A percentile compares a stretch with the other conserved stretches of the same genome.
Evolutionary conservation across 2,888 invertebrate genomes (phyloP).

Genomic region (Pseudoips prasinana): DNA sequence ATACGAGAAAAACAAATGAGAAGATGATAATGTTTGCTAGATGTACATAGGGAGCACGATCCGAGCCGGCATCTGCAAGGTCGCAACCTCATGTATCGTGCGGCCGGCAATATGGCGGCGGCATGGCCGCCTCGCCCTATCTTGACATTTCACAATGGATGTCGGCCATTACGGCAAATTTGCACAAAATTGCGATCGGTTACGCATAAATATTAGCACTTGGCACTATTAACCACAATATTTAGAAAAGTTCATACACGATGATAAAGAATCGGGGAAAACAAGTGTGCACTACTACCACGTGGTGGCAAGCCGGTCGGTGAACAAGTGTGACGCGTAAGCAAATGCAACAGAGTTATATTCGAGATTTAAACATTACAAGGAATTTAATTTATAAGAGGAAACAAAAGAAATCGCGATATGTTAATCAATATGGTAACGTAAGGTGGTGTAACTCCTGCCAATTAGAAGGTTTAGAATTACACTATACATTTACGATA

Average conservation of each 20-base stretch:
- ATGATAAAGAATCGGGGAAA: conserved; percentile 31
- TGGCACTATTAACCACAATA: neutral
- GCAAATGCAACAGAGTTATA: conserved; percentile 49
- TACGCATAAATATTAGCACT: neutral
- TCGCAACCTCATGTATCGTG: conserved; percentile 69
- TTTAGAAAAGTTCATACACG: neutral
- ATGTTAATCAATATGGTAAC: conserved; percentile 7
- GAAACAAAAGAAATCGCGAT: neutral
- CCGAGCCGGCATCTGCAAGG: conserved; percentile 67
- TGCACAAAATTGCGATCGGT: conserved; percentile 17
- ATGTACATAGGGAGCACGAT: conserved; percentile 33
- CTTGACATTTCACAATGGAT: conserved; percentile 79
- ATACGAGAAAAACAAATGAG: conserved; percentile 40
- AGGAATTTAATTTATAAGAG: neutral
- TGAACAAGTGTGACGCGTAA: conserved; percentile 75
- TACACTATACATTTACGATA: too few species aligned
- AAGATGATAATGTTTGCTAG: conserved; percentile 27
- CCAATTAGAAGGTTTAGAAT: too few species aligned
- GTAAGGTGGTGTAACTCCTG: conserved; percentile 7
- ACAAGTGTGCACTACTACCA: conserved; percentile 61
- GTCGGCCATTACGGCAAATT: conserved; percentile 64
- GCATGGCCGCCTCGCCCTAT: conserved; percentile 81
- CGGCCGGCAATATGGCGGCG: conserved; percentile 81
- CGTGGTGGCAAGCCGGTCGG: conserved; percentile 75
- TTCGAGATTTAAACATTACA: conserved; percentile 40